Conservation (phyloP, 2,113 vertebrate genomes). For the Zingel zingel region DNA sequence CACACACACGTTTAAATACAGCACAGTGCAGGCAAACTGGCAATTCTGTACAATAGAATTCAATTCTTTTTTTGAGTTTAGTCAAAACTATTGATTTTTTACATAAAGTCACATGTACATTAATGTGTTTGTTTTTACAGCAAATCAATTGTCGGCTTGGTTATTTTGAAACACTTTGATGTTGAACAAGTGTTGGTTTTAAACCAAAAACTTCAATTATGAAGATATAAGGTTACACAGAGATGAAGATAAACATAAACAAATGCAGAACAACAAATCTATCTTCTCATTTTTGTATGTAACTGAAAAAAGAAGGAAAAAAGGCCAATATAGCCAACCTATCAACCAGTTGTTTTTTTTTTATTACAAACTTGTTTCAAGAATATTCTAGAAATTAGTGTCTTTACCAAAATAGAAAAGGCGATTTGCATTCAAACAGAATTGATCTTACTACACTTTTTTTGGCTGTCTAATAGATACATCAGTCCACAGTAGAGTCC, state of each 20-base stretch:
- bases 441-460: background rate
- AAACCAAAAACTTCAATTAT: background rate
- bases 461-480: conserved; percentile 53
- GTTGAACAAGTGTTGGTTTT: background rate
- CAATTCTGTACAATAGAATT: background rate
- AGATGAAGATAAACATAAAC: background rate
- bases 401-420: background rate
- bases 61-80: background rate
- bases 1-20: background rate
- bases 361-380: too few species aligned
- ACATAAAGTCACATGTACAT: background rate
- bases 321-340: too few species aligned
- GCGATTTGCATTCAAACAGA: background rate
- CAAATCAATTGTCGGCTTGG: background rate
- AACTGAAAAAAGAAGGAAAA: too few species aligned
- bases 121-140: background rate
- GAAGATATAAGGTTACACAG: too few species aligned
- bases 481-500: conserved; percentile 49
- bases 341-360: too few species aligned
- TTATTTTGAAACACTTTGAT: background rate
- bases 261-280: background rate
- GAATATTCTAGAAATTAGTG: too few species aligned
- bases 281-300: too few species aligned
- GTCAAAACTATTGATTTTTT: background rate
- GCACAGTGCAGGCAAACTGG: background rate